Evolutionary conservation across 2,113 vertebrate species (phyloP).

Genomic region (Saccopteryx leptura): DNA sequence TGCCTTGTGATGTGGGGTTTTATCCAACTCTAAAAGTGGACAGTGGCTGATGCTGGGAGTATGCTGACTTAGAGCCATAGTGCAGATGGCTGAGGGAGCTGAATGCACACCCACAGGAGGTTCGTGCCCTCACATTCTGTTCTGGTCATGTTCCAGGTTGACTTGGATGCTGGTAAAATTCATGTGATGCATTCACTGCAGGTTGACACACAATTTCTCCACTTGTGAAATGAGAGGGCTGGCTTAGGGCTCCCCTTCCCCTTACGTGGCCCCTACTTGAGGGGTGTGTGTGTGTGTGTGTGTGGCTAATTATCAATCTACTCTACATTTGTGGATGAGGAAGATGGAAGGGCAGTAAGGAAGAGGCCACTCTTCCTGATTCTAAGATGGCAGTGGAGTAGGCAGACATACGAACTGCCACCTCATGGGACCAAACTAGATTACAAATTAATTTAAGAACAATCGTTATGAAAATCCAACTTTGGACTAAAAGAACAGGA

Average conservation of each 20-base stretch:
- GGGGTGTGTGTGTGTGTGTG: no score
- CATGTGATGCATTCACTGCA: background rate
- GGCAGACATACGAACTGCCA: no score
- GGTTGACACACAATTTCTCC: background rate
- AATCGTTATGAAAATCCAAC: no score
- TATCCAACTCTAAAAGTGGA: background rate
- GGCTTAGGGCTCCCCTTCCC: background rate
- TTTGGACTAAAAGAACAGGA: no score
- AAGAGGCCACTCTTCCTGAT: no score
- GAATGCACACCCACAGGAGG: background rate
- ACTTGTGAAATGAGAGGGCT: background rate
- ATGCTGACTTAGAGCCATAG: background rate
- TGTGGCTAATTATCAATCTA: no score
- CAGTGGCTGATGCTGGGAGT: background rate
- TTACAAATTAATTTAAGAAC: no score
- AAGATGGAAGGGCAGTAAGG: no score
- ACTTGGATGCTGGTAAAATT: background rate
- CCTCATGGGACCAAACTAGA: no score
- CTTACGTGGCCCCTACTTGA: no score
- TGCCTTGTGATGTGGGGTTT: background rate
- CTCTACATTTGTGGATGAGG: no score
- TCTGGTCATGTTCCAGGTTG: background rate
- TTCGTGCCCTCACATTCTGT: background rate
- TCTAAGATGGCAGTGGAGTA: no score
- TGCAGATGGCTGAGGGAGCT: background rate